Conservation (phyloP, 2,113 vertebrate species). For the Siphamia tubifer region DNA sequence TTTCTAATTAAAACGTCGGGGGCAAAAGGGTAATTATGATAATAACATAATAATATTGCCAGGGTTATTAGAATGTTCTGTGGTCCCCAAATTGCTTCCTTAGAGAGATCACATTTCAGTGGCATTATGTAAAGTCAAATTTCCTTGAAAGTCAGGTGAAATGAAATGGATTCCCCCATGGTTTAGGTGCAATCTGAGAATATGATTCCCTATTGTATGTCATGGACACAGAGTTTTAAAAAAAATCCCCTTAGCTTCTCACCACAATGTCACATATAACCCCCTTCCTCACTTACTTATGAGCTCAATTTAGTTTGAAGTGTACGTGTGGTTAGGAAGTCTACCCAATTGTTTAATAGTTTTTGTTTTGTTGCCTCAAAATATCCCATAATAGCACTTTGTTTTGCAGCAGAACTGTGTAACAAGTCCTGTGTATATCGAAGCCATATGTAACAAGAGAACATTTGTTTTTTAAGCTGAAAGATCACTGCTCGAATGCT, state of each 20-base stretch:
- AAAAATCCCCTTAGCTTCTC: conserved; percentile 43
- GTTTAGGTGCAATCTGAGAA: conserved; percentile 65
- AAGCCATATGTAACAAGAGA: conserved; percentile 36
- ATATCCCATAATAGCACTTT: conserved; percentile 20
- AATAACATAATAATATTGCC: conserved; percentile 82
- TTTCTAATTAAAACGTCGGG: conserved; percentile 83
- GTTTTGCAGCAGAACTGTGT: conserved; percentile 24
- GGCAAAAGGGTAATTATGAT: conserved; percentile 83
- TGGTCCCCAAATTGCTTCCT: conserved; percentile 80
- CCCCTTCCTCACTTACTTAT: not conserved
- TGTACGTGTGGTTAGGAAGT: conserved; percentile 4
- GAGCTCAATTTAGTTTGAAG: conserved; percentile 3
- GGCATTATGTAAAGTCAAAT: conserved; percentile 73
- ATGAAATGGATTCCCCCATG: conserved; percentile 65
- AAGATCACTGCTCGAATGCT: conserved; percentile 30
- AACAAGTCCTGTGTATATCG: not conserved
- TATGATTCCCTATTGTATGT: conserved; percentile 55
- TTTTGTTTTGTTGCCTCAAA: conserved; percentile 20
- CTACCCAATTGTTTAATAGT: not conserved
- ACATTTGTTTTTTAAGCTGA: conserved; percentile 46
- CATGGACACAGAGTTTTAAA: conserved; percentile 27
- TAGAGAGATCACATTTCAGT: conserved; percentile 74
- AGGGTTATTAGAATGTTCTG: conserved; percentile 79
- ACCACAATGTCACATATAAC: conserved; percentile 21
- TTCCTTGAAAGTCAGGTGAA: conserved; percentile 78